Conservation (phyloP, 2,888 invertebrate genomes). For the Biston stratarius region DNA sequence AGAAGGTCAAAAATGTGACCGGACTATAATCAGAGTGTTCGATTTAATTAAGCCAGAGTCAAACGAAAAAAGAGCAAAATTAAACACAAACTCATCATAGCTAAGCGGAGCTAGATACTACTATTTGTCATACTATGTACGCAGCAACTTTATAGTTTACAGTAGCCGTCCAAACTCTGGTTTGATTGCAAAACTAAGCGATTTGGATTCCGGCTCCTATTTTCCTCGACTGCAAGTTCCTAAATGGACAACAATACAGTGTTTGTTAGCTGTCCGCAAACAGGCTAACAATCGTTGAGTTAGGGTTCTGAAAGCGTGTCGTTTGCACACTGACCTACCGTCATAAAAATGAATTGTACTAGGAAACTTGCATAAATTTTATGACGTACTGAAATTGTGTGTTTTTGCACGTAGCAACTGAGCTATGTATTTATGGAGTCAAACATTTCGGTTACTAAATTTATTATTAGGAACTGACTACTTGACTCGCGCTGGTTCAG, state of each 20-base stretch:
- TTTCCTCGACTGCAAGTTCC: conserved; percentile 18
- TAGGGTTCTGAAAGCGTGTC: conserved; percentile 18
- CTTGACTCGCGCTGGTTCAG: too few relatives aligned
- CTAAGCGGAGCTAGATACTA: neutral
- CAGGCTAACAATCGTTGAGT: conserved; percentile 37
- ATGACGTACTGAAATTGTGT: conserved; percentile 36
- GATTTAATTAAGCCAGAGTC: too few relatives aligned
- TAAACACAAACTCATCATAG: neutral
- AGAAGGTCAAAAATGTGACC: too few relatives aligned
- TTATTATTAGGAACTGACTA: too few relatives aligned
- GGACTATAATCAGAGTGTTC: too few relatives aligned
- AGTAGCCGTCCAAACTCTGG: conserved; percentile 3
- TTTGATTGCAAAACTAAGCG: conserved; percentile 17
- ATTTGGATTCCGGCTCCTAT: conserved; percentile 7
- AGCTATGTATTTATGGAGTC: neutral
- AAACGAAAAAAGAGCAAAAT: too few relatives aligned
- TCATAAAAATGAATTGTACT: conserved; percentile 75
- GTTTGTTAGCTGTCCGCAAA: conserved; percentile 39
- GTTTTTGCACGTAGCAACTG: conserved; percentile 5
- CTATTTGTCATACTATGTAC: neutral
- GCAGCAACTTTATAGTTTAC: neutral
- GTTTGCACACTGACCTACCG: conserved; percentile 50
- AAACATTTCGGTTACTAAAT: neutral
- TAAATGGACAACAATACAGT: conserved; percentile 29
- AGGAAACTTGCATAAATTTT: conserved; percentile 60